Conservation (phyloP, 2,113 vertebrate species). For the Illadopsis cleaveri region DNA sequence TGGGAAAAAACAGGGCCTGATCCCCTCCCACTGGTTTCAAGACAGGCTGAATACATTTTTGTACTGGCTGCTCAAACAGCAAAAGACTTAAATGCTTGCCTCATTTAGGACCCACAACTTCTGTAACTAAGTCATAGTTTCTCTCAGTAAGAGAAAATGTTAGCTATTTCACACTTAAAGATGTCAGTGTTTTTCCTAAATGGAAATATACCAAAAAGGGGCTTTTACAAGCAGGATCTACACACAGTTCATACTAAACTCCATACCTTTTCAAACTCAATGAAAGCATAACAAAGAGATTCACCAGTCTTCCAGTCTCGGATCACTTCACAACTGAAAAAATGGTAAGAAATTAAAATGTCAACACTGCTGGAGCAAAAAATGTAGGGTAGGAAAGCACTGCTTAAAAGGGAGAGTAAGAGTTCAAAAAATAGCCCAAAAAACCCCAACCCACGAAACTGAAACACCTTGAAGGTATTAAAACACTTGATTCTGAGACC, state of each 20-base stretch:
- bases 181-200: background rate
- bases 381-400: background rate
- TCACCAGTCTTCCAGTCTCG: conserved; percentile 95
- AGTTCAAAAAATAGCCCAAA: background rate
- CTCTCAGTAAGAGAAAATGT: background rate
- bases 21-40: background rate
- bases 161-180: background rate
- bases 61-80: background rate
- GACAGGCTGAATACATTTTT: background rate
- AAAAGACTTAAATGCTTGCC: background rate
- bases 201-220: background rate
- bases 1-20: background rate
- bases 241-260: background rate
- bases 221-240: background rate
- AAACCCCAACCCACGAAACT: rapidly evolving
- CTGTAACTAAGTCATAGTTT: background rate
- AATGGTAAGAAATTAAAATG: background rate
- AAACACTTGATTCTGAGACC: background rate
- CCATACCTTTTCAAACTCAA: conserved; percentile 97
- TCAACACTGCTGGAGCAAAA: background rate
- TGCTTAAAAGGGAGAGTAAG: background rate
- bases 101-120: background rate
- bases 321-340: conserved; percentile 95
- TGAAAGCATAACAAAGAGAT: conserved; percentile 97
- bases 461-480: background rate